Evolutionary conservation across 2,797 vertebrate species (phyloP).

Genomic region (Silurus aristotelis): DNA sequence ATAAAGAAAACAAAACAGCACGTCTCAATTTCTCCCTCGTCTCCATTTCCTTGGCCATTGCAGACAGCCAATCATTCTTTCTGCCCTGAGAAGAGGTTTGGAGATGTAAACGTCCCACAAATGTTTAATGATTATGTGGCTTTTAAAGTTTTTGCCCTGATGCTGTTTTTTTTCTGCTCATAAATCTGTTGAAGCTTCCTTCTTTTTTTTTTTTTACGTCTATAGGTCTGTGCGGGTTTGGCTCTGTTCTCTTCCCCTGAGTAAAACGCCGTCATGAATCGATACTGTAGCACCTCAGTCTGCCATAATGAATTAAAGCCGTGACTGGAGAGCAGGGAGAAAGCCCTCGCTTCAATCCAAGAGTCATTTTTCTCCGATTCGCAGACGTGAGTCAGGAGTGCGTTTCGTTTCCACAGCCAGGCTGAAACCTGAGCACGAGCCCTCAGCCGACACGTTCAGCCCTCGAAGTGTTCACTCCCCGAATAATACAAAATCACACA

Average conservation of each 20-base stretch:
- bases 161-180: neutral
- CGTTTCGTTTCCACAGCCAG: slow-evolving; percentile 20
- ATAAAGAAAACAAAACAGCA: neutral
- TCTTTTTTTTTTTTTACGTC: neutral
- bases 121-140: slow-evolving; percentile 3
- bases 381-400: slow-evolving; percentile 11
- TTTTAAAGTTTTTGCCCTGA: slow-evolving; percentile 1
- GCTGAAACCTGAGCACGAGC: slow-evolving; percentile 23
- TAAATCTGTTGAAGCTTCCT: neutral
- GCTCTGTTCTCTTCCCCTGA: slow-evolving; percentile 33
- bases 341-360: slow-evolving; percentile 10
- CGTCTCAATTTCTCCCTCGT: neutral
- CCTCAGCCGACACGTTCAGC: slow-evolving; percentile 22
- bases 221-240: slow-evolving; percentile 23
- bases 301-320: slow-evolving; percentile 36
- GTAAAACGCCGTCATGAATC: slow-evolving; percentile 27
- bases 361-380: slow-evolving; percentile 35
- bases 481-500: slow-evolving; percentile 24
- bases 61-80: slow-evolving; percentile 5
- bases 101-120: neutral
- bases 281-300: slow-evolving; percentile 35
- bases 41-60: neutral
- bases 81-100: slow-evolving; percentile 25
- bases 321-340: slow-evolving; percentile 11
- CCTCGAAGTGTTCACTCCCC: slow-evolving; percentile 24